phyloP scores from a whole-genome alignment of 2,797 vertebrate genomes.

The Harpagifer antarcticus region DNA sequence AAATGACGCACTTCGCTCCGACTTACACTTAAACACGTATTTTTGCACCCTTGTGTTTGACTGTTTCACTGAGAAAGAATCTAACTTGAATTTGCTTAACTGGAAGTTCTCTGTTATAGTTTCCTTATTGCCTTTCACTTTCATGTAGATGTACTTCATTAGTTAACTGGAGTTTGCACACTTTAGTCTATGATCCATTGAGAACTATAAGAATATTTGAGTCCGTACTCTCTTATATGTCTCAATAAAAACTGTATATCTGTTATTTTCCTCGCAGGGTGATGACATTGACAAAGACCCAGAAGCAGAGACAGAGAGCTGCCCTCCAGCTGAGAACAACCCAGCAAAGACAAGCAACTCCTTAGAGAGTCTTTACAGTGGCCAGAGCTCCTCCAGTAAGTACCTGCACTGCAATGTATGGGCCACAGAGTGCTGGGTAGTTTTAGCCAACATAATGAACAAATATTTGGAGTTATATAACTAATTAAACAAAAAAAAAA shows the following conservation, averaged over 20 bases:
- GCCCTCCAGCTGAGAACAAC: slow-evolving; percentile 78
- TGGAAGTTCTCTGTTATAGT: neutral
- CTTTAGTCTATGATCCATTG: neutral
- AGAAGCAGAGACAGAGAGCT: slow-evolving; percentile 84
- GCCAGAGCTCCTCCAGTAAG: slow-evolving; percentile 94
- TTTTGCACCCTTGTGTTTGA: slow-evolving; percentile 10
- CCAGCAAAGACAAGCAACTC: slow-evolving; percentile 88
- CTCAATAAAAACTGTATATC: neutral
- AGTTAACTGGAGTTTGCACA: neutral
- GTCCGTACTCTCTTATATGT: neutral
- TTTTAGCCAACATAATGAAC: neutral
- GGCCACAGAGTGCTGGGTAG: neutral
- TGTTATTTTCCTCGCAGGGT: slow-evolving; percentile 76
- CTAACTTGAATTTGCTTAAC: neutral
- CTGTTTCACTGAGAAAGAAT: slow-evolving; percentile 2
- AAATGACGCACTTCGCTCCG: neutral
- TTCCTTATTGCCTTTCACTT: slow-evolving; percentile 5
- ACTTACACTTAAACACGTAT: neutral
- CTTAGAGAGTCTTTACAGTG: slow-evolving; percentile 92
- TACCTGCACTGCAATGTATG: slow-evolving; percentile 10
- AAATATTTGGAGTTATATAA: neutral
- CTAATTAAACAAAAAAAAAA: neutral
- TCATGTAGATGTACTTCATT: neutral
- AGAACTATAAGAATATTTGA: no score
- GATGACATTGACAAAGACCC: slow-evolving; percentile 86